Conservation (phyloP, 2,888 invertebrate species). For the Drosophila borborema region DNA sequence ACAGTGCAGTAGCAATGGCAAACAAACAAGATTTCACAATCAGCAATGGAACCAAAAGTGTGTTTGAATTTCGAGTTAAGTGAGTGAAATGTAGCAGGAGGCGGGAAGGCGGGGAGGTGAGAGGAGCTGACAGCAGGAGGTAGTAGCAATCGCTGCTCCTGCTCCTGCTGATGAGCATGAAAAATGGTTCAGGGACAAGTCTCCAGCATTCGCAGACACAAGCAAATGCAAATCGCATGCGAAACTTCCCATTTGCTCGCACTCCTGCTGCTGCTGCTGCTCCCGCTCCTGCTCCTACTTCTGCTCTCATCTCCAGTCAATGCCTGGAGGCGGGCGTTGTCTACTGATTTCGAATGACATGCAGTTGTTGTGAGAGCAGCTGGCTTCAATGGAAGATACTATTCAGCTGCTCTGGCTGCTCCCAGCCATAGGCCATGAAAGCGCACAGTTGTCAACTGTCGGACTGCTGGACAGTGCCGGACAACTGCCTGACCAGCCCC, state of each 20-base stretch:
- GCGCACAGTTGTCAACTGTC: slow-evolving; percentile 73
- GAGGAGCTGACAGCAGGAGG: slow-evolving; percentile 2
- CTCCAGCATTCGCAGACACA: slow-evolving; percentile 14
- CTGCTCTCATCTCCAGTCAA: neutral
- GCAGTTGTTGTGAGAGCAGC: slow-evolving; percentile 36
- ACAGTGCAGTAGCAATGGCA: slow-evolving; percentile 35
- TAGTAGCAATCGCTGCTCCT: slow-evolving; percentile 5
- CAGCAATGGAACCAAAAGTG: slow-evolving; percentile 67
- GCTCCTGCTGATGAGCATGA: slow-evolving; percentile 41
- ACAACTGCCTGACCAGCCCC: slow-evolving; percentile 9
- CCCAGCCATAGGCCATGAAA: slow-evolving; percentile 67
- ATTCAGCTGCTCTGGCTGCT: slow-evolving; percentile 25
- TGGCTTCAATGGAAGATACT: slow-evolving; percentile 51
- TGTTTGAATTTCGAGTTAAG: slow-evolving; percentile 70
- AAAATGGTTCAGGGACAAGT: slow-evolving; percentile 41
- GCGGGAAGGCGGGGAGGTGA: neutral
- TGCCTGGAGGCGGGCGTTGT: slow-evolving; percentile 35
- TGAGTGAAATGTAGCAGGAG: slow-evolving; percentile 27
- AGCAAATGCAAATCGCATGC: slow-evolving; percentile 51
- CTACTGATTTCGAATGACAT: slow-evolving; percentile 72
- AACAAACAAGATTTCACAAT: slow-evolving; percentile 77
- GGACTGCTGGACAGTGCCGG: slow-evolving; percentile 5
- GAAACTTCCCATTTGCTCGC: neutral
- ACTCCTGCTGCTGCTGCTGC: neutral
- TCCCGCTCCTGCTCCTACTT: neutral